Evolutionary conservation across 2,888 invertebrate species (phyloP).

Genomic region (Drosophila testacea): DNA sequence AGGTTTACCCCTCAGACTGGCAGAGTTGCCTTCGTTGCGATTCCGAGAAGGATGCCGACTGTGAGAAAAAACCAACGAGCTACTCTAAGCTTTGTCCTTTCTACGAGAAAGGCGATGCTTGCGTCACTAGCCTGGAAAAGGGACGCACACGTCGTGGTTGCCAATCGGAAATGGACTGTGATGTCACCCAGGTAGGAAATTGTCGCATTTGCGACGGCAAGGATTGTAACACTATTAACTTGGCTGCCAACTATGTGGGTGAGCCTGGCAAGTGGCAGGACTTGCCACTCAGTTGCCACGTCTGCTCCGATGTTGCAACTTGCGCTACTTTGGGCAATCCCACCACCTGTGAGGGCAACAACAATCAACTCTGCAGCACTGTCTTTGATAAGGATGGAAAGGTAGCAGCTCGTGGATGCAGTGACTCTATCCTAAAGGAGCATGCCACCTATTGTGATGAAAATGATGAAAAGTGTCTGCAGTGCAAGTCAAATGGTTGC

Average conservation of each 20-base stretch:
- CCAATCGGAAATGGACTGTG: conserved; percentile 71
- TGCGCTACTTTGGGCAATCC: conserved; percentile 49
- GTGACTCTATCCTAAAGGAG: conserved; percentile 58
- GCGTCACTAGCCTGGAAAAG: conserved; percentile 68
- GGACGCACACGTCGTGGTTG: conserved; percentile 77
- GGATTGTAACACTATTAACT: conserved; percentile 76
- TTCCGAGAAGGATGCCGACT: conserved; percentile 60
- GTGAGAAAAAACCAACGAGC: conserved; percentile 55
- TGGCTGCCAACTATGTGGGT: conserved; percentile 68
- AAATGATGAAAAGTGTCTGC: conserved; percentile 61
- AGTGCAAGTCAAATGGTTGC: conserved; percentile 82
- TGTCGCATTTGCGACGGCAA: conserved; percentile 72
- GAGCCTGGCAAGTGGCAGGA: conserved; percentile 82
- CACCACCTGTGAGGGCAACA: conserved; percentile 69
- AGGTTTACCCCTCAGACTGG: conserved; percentile 73
- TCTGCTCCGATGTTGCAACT: conserved; percentile 59
- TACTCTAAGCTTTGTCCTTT: conserved; percentile 61
- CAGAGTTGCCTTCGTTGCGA: conserved; percentile 76
- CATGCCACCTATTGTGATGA: conserved; percentile 71
- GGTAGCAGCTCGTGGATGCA: conserved; percentile 80
- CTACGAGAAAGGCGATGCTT: conserved; percentile 66
- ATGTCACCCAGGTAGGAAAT: conserved; percentile 47
- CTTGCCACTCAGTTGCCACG: conserved; percentile 77
- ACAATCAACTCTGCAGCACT: conserved; percentile 78
- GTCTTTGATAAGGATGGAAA: conserved; percentile 67